Conservation (phyloP, 2,888 invertebrate genomes). For the Bimastos eiseni region DNA sequence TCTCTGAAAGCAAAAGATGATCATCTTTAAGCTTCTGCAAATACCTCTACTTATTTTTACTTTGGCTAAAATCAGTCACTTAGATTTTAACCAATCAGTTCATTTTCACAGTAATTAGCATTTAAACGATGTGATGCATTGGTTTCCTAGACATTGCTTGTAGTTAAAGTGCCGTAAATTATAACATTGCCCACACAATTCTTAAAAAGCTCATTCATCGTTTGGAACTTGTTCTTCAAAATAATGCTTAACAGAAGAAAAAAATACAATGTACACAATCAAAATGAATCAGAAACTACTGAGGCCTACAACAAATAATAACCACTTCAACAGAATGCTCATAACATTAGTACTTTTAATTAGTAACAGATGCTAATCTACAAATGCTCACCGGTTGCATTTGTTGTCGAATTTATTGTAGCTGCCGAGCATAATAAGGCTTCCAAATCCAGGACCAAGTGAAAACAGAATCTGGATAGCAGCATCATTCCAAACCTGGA, state of each 20-base stretch:
- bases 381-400: slow-evolving; percentile 55
- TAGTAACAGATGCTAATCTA: neutral
- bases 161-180: too few species aligned
- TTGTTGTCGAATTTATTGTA: slow-evolving; percentile 61
- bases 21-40: slow-evolving; percentile 52
- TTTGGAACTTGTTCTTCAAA: too few species aligned
- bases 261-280: too few species aligned
- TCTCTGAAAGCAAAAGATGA: slow-evolving; percentile 61
- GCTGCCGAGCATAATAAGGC: slow-evolving; percentile 45
- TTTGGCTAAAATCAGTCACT: neutral
- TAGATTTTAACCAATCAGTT: neutral
- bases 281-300: too few species aligned
- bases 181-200: too few species aligned
- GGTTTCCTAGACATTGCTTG: too few species aligned
- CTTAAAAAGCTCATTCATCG: too few species aligned
- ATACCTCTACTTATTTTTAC: neutral
- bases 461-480: slow-evolving; percentile 61
- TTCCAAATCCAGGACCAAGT: slow-evolving; percentile 61
- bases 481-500: slow-evolving; percentile 61
- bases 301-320: neutral
- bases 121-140: neutral
- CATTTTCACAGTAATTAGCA: neutral
- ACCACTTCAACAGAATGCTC: neutral
- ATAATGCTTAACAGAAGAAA: too few species aligned
- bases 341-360: neutral